Evolutionary conservation across 2,888 invertebrate genomes (phyloP), one percentile per base, ranked within the genome.

Genomic region (Sinelater perroti): DNA sequence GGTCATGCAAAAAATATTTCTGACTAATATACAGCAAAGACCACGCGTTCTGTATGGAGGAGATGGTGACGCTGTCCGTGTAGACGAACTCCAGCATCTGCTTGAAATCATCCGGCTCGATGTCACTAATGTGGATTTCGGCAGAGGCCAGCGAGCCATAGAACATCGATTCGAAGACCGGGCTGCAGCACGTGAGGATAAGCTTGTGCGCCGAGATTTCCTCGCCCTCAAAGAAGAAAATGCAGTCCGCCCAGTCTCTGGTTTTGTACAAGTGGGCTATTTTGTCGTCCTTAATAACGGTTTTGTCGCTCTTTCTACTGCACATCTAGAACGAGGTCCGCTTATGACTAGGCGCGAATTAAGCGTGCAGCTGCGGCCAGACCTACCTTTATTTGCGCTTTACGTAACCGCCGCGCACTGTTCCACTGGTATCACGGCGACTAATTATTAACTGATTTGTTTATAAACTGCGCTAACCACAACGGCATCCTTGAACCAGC

Each of bases 151-250:
- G 68, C 8, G 84, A 82, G 1, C 88, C 87, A 75, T 82, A 87
- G 61, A 87, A 81, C 85, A 87, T 86, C 17, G 84, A 85, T 75
- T 87, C 85, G 78, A 88, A 87, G 24, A 87, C 87, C 4, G 87
- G 87, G 71, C 87, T 87, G 66, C 83, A 83, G 55, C 83, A 82
- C n/a, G 85, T 85, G 65, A 88, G 71, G 62, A 87, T 82, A 53
- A 87, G 74, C 75, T 84, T 85, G 70, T 87, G 87, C 36, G 85
- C 85, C 70, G 79, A 79, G 49, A 85, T 79, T 65, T 77, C 77
- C 69, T 78, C 78, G 26, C 79, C 80, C 57, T 78, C 78, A 26
- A 86, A 81, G 59, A 78, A 75, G 68, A 87, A 87, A 54, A 78
- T 80, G 69, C 86, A 86, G 70, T 87, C 86, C 6, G 71, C 67